Evolutionary conservation across 2,888 invertebrate genomes (phyloP).

Genomic region (Frankliniella intonsa): DNA sequence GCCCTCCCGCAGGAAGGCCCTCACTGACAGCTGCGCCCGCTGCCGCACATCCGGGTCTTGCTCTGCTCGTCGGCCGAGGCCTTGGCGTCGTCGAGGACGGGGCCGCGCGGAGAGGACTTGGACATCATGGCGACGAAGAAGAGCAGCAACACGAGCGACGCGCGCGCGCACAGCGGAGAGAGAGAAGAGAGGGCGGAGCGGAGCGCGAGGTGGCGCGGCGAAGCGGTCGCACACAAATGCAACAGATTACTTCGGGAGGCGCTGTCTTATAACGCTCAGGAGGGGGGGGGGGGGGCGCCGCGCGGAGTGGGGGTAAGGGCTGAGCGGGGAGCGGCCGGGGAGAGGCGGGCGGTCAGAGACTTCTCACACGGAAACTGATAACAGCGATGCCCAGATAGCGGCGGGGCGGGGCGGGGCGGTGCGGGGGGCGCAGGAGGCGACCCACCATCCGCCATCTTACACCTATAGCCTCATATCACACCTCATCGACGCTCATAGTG

Average conservation of each 20-base stretch:
- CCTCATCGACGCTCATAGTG: no score
- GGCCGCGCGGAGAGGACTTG: not conserved
- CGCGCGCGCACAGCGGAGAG: not conserved
- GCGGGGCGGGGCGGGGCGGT: not conserved
- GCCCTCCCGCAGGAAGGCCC: not conserved
- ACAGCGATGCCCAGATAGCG: not conserved
- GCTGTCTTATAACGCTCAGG: not conserved
- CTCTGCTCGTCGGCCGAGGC: constrained; percentile 14
- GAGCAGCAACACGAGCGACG: not conserved
- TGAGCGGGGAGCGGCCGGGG: not conserved
- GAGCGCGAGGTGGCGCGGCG: not conserved
- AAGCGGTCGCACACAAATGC: not conserved
- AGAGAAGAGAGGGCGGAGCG: not conserved
- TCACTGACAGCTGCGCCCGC: not conserved
- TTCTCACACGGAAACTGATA: constrained; percentile 13
- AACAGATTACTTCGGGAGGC: not conserved
- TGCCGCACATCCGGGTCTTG: constrained; percentile 2
- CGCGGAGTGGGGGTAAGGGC: not conserved
- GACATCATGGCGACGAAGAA: not conserved
- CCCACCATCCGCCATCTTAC: no score
- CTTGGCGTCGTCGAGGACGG: constrained; percentile 5
- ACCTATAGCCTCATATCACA: no score
- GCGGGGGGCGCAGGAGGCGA: not conserved
- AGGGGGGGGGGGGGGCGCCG: not conserved
- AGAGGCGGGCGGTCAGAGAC: not conserved